A percentile compares a stretch with the other conserved stretches of the same genome.
These are phyloP conservation scores for Caerostris darwini DNA, from an alignment of 1,140 invertebrate species.

Conservation along the genomic window DNA sequence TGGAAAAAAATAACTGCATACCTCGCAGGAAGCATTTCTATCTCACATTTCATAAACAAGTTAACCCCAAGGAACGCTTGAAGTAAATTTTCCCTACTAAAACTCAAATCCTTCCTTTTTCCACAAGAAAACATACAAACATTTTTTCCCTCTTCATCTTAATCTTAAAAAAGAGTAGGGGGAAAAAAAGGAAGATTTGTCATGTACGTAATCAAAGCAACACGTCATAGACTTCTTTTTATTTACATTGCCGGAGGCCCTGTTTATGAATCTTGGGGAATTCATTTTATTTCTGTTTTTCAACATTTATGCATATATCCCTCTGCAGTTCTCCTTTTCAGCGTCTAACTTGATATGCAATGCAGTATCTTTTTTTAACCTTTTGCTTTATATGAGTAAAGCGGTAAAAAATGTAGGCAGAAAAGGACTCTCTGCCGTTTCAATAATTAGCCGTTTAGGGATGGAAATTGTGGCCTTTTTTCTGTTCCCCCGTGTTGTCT, in stretches of 20 bases:
- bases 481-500: not conserved
- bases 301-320: not conserved
- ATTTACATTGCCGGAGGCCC: not conserved
- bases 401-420: not conserved
- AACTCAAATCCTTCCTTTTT: slow-evolving; percentile 29
- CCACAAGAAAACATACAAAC: slow-evolving; percentile 6
- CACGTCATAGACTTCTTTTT: not conserved
- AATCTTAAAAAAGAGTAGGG: slow-evolving; percentile 14
- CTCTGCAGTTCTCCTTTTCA: slow-evolving; percentile 2
- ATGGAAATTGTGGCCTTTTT: not conserved
- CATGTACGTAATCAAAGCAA: slow-evolving; percentile 20
- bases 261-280: not conserved
- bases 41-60: slow-evolving; percentile 29
- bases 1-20: not conserved
- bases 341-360: slow-evolving; percentile 39
- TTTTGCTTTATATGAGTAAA: not conserved
- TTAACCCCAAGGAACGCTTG: slow-evolving; percentile 35
- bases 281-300: not conserved
- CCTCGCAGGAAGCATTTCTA: slow-evolving; percentile 11
- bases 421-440: not conserved
- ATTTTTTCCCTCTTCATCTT: slow-evolving; percentile 8
- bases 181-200: not conserved
- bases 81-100: slow-evolving; percentile 33
- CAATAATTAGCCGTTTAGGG: slow-evolving; percentile 31
- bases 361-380: not conserved